These are phyloP conservation scores for Physella acuta DNA, from an alignment of 1,140 invertebrate genomes.

Conservation along the genomic window DNA sequence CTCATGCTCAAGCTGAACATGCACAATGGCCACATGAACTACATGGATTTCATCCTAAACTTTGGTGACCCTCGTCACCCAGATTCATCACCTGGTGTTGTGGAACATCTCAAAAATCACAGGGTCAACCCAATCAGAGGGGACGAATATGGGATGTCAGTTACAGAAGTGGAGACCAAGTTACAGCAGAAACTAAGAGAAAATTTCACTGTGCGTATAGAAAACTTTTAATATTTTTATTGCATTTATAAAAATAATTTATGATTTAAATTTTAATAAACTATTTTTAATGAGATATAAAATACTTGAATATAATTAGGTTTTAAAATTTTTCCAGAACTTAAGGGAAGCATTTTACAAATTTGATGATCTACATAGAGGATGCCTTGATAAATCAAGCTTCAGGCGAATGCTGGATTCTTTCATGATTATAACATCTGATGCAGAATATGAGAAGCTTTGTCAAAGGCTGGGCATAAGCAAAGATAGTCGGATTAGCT, in stretches of 20 bases:
- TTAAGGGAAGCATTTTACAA: slow-evolving; percentile 55
- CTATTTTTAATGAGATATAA: no score
- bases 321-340: slow-evolving; percentile 39
- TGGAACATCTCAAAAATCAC: slow-evolving; percentile 42
- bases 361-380: slow-evolving; percentile 55
- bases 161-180: slow-evolving; percentile 47
- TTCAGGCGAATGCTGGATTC: slow-evolving; percentile 53
- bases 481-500: slow-evolving; percentile 42
- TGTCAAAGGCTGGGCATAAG: slow-evolving; percentile 48
- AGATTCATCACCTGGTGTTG: slow-evolving; percentile 33
- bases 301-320: not conserved
- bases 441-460: slow-evolving; percentile 52
- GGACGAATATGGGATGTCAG: slow-evolving; percentile 52
- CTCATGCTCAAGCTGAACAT: slow-evolving; percentile 48
- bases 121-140: slow-evolving; percentile 52
- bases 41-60: slow-evolving; percentile 49
- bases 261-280: no score
- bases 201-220: slow-evolving; percentile 58
- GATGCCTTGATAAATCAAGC: slow-evolving; percentile 46
- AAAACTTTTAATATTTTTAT: no score
- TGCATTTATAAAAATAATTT: no score
- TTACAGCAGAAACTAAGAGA: slow-evolving; percentile 51
- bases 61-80: slow-evolving; percentile 47
- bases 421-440: slow-evolving; percentile 51
- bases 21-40: slow-evolving; percentile 48